Evolutionary conservation across 1,140 invertebrate genomes (phyloP), one percentile per base, ranked within the genome.

Genomic region (Camponotus vicinus): DNA sequence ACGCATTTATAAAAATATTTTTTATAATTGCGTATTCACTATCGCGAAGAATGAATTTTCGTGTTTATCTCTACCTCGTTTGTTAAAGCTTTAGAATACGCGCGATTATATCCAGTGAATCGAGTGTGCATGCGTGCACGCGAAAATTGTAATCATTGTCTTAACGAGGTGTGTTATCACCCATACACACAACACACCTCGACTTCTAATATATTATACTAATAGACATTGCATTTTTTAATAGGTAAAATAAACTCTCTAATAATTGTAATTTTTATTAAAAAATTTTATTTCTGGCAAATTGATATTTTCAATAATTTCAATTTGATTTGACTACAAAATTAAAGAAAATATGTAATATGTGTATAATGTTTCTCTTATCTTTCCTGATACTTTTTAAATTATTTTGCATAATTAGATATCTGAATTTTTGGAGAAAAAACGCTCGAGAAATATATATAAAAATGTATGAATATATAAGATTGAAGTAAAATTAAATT

Each of bases 11-110:
- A 45, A 45, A 63, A 45, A 63, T 27, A 21, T 63, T 27, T 40
- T 40, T 21, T 61, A 18, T 67, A 40, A 37, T 67, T 79, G 52
- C 15, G 34, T 3, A 32, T 21, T 79, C 27, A 40, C 15, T 32
- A 64, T 55, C 52, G 64, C 21, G 8, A 40, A 34, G 37, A 42
- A 82, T 73, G 27, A 40, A 73, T 82, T 71, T 27, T 82, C 55
- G 40, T 73, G 37, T 82, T 82, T 82, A 82, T 82, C 67, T 82
- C 55, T 15, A 3, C 15, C 21, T 40, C 64, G 37, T 57, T 80
- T 59, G 52, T 13, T 64, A 64, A 80, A 80, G 63, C 9, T 52
- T 57, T 80, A 80, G 67, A 61, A 77, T 13, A 69, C 45, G 45
- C 21, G 34, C 15, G 34, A 57, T 75, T n/a, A 34, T 6, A n/a